Conservation (phyloP, 2,797 vertebrate genomes). For the Petrocephalus schoutedeni region DNA sequence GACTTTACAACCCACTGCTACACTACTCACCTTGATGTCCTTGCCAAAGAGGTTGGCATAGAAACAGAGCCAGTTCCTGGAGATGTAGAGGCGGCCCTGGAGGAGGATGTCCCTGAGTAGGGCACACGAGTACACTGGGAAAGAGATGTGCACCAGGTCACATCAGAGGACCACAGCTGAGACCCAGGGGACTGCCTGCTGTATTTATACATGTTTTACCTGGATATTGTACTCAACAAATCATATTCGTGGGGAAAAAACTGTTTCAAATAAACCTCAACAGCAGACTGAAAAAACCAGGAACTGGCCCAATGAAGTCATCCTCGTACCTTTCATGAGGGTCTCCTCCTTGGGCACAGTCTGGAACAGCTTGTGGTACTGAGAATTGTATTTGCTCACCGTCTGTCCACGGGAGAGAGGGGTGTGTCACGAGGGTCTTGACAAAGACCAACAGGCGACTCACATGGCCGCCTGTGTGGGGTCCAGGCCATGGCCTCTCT, state of each 20-base stretch:
- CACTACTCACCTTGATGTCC: conserved; percentile 78
- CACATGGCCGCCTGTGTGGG: not conserved
- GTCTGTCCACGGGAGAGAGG: conserved; percentile 57
- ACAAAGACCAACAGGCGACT: conserved; percentile 44
- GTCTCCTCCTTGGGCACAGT: conserved; percentile 83
- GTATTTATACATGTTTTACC: not conserved
- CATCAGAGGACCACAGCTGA: not conserved
- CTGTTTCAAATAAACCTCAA: not conserved
- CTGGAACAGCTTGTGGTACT: conserved; percentile 95
- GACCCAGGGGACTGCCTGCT: not conserved
- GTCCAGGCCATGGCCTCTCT: not conserved
- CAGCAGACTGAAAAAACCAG: not conserved
- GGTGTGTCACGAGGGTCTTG: conserved; percentile 39
- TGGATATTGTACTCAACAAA: not conserved
- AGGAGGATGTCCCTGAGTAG: conserved; percentile 92
- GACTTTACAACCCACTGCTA: not conserved
- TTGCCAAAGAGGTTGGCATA: conserved; percentile 93
- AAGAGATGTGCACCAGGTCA: not conserved
- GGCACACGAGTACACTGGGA: conserved; percentile 86
- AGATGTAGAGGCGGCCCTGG: conserved; percentile 93
- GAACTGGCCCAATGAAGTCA: not conserved
- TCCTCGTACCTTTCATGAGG: conserved; percentile 82
- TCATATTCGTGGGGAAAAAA: not conserved
- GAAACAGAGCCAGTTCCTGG: conserved; percentile 94
- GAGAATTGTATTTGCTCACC: conserved; percentile 88